phyloP scores from a whole-genome alignment of 2,888 invertebrate species.

The Chalcosyrphus nemorum region DNA sequence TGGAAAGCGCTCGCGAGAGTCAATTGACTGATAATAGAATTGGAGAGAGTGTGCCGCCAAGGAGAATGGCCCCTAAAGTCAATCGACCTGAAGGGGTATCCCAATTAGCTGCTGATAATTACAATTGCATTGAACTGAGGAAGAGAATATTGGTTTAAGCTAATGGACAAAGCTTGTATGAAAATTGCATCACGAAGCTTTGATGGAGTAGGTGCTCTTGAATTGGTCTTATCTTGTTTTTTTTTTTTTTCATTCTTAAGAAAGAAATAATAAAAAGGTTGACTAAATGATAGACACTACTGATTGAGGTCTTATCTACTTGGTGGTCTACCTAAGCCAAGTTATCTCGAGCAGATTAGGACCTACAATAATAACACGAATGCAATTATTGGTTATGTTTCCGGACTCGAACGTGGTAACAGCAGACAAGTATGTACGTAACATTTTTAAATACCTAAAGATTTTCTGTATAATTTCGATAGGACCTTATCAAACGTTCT shows the following conservation, averaged over 20 bases:
- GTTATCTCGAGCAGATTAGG: slow-evolving; percentile 5
- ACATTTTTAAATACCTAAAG: too few relatives aligned
- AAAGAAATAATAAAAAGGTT: background rate
- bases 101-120: slow-evolving; percentile 15
- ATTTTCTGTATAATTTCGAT: too few relatives aligned
- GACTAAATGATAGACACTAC: background rate
- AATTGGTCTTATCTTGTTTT: background rate
- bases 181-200: background rate
- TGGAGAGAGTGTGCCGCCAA: background rate
- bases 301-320: background rate
- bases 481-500: too few relatives aligned
- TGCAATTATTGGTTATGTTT: background rate
- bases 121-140: background rate
- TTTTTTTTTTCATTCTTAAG: too few relatives aligned
- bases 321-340: background rate
- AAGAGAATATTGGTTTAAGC: background rate
- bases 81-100: slow-evolving; percentile 31
- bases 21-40: slow-evolving; percentile 55
- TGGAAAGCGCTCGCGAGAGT: slow-evolving; percentile 22
- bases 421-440: too few relatives aligned
- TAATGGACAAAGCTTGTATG: background rate
- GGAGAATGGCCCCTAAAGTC: background rate
- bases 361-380: background rate
- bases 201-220: background rate
- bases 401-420: background rate